These are phyloP conservation scores for Antheraea pernyi DNA, from an alignment of 1,140 invertebrate genomes.

Conservation along the genomic window DNA sequence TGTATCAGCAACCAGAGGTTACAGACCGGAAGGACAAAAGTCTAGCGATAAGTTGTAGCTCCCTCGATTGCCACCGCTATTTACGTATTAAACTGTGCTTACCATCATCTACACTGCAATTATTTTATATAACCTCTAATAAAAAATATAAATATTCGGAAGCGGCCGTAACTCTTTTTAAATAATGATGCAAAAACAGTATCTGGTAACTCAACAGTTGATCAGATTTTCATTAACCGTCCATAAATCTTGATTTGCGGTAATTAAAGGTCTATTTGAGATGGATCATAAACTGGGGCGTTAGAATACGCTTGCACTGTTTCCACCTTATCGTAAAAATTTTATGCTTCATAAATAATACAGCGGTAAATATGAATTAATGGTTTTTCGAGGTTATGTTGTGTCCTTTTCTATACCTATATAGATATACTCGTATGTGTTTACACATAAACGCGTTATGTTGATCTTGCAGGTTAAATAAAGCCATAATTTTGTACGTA, in stretches of 20 bases:
- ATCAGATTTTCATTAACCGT: conserved; percentile 49
- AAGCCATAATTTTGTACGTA: conserved; percentile 38
- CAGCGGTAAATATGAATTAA: conserved; percentile 73
- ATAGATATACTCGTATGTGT: conserved; percentile 15
- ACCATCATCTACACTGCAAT: no score
- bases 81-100: no score
- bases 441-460: conserved; percentile 46
- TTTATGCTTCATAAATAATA: conserved; percentile 75
- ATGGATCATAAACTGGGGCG: conserved; percentile 61
- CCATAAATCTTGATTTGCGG: conserved; percentile 46
- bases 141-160: background rate
- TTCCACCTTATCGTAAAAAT: conserved; percentile 69
- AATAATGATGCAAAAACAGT: background rate
- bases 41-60: no score
- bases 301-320: conserved; percentile 62
- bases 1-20: no score
- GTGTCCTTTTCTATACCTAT: conserved; percentile 51
- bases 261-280: conserved; percentile 68
- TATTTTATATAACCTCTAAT: no score
- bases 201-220: background rate
- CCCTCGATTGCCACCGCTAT: no score
- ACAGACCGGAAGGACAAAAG: no score
- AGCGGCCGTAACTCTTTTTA: background rate
- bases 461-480: conserved; percentile 37
- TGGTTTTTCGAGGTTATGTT: conserved; percentile 60